phyloP scores from a whole-genome alignment of 2,797 vertebrate species.

The Alca torda region DNA sequence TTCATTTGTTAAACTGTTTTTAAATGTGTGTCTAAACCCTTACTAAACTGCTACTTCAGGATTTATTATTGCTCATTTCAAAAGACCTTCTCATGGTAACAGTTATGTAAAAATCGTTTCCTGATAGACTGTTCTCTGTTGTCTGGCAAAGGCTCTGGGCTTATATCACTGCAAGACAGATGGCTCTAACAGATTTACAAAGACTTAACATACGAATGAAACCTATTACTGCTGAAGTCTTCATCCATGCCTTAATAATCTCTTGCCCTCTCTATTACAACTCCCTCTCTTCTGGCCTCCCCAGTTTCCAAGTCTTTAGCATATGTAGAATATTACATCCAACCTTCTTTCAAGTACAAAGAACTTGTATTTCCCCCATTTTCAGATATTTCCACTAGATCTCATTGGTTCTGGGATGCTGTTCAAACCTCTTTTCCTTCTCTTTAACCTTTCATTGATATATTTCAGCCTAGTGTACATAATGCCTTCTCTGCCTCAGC shows the following conservation, averaged over 20 bases:
- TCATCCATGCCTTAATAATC: slow-evolving; percentile 62
- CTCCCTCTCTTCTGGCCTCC: slow-evolving; percentile 42
- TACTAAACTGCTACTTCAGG: slow-evolving; percentile 52
- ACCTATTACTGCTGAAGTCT: slow-evolving; percentile 60
- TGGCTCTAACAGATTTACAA: slow-evolving; percentile 65
- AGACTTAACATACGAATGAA: slow-evolving; percentile 60
- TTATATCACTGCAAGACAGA: slow-evolving; percentile 68
- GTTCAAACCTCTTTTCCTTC: slow-evolving; percentile 37
- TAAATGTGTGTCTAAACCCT: slow-evolving; percentile 25
- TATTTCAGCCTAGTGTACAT: neutral
- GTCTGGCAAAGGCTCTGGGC: slow-evolving; percentile 54
- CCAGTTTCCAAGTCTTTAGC: slow-evolving; percentile 30
- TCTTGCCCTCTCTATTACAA: slow-evolving; percentile 55
- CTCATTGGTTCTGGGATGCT: slow-evolving; percentile 15
- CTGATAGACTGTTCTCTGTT: slow-evolving; percentile 59
- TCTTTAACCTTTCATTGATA: slow-evolving; percentile 13
- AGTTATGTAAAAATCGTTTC: slow-evolving; percentile 68
- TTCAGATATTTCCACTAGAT: slow-evolving; percentile 51
- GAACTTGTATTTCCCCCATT: slow-evolving; percentile 14
- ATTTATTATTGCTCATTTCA: slow-evolving; percentile 61
- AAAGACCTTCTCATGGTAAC: slow-evolving; percentile 56
- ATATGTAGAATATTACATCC: slow-evolving; percentile 35
- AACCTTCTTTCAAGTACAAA: slow-evolving; percentile 48
- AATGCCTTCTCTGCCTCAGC: neutral
- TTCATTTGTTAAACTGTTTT: slow-evolving; percentile 45